Percentiles rank a stretch among this genome's conserved stretches.
These are phyloP conservation scores for Leptopilina drosophilae DNA, from an alignment of 2,888 invertebrate genomes.

Conservation along the genomic window DNA sequence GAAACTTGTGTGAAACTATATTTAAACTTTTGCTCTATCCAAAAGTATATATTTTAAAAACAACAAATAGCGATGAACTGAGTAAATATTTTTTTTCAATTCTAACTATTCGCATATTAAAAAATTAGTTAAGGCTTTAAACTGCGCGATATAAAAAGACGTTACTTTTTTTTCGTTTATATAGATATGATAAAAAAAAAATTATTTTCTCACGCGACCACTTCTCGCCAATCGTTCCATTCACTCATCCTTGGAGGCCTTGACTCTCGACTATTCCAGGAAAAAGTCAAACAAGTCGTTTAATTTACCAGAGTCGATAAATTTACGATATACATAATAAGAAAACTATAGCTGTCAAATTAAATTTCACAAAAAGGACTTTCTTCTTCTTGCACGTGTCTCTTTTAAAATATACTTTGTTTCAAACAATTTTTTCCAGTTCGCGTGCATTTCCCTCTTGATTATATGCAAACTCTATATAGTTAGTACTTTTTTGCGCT, in stretches of 20 bases:
- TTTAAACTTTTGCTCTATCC: background rate
- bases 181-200: conserved; percentile 8
- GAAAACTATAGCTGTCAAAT: conserved; percentile 26
- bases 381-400: conserved; percentile 24
- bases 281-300: conserved; percentile 21
- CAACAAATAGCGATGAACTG: background rate
- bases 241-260: conserved; percentile 14
- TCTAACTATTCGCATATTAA: background rate
- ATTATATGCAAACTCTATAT: too few relatives aligned
- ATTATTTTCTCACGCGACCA: conserved; percentile 39
- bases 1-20: background rate
- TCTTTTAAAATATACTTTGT: conserved; percentile 5
- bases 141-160: background rate
- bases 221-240: conserved; percentile 19
- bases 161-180: conserved; percentile 3
- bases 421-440: background rate
- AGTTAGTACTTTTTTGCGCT: too few relatives aligned
- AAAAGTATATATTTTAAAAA: background rate
- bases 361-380: conserved; percentile 1
- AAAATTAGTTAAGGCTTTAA: background rate
- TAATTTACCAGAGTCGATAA: conserved; percentile 21
- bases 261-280: conserved; percentile 19
- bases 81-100: too few relatives aligned
- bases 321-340: conserved; percentile 34
- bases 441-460: background rate